These are phyloP conservation scores for Philonicus albiceps DNA, from an alignment of 2,888 invertebrate genomes.

Conservation along the genomic window DNA sequence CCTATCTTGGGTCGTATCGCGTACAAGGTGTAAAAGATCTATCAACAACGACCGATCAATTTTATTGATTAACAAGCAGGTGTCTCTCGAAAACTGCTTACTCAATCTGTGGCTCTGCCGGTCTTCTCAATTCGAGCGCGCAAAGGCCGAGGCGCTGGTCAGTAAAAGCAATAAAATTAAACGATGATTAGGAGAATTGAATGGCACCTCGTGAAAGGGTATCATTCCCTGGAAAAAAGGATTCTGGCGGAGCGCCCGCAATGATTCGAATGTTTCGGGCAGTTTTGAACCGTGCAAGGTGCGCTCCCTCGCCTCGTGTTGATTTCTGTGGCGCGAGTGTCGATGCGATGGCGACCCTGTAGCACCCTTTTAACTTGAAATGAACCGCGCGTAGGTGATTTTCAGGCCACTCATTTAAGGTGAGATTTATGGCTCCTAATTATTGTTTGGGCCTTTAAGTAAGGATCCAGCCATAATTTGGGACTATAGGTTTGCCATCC, in stretches of 20 bases:
- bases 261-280: conserved; percentile 15
- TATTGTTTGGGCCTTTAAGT: neutral
- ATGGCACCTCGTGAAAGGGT: conserved; percentile 33
- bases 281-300: neutral
- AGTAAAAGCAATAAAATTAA: conserved; percentile 24
- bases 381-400: neutral
- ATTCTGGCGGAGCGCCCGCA: neutral
- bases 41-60: conserved; percentile 37
- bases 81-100: conserved; percentile 23
- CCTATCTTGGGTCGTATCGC: neutral
- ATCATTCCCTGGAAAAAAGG: conserved; percentile 23
- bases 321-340: neutral
- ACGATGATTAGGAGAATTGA: conserved; percentile 35
- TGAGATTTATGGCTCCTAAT: conserved; percentile 33
- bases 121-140: neutral
- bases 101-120: neutral
- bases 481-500: neutral
- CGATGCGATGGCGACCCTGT: neutral
- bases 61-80: conserved; percentile 41
- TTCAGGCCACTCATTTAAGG: neutral
- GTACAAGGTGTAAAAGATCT: conserved; percentile 42
- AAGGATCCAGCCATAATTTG: neutral
- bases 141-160: neutral
- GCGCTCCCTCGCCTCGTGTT: neutral
- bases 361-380: conserved; percentile 3